A percentile compares a stretch with the other conserved stretches of the same genome.
Evolutionary conservation across 2,888 invertebrate species (phyloP).

Genomic region (Rhodophaea formosa): DNA sequence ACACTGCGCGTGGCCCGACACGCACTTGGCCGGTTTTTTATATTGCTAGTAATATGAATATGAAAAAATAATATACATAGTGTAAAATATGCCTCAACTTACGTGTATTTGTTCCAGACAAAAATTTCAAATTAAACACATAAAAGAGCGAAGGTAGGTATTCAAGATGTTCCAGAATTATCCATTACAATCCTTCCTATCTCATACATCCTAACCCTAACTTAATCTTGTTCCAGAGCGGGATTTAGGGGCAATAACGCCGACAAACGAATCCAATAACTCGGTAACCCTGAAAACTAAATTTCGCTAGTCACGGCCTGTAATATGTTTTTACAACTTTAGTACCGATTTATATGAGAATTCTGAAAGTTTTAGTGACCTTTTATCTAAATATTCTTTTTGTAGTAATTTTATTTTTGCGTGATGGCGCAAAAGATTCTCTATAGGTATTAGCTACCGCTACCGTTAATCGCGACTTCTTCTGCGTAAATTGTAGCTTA

Average conservation of each 20-base stretch:
- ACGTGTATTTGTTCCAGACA: not conserved
- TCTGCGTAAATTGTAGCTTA: no score
- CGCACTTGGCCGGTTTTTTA: no score
- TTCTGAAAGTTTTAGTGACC: not conserved
- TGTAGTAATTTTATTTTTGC: no score
- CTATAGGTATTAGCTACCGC: no score
- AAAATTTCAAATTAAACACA: not conserved
- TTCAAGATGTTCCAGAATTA: not conserved
- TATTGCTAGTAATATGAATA: no score
- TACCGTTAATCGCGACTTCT: no score
- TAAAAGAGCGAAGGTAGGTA: not conserved
- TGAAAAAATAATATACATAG: no score
- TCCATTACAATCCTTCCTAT: not conserved
- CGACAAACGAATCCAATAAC: slow-evolving; percentile 19
- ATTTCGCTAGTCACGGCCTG: not conserved
- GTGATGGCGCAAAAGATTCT: no score
- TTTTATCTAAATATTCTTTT: no score
- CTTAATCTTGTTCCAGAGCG: slow-evolving; percentile 5
- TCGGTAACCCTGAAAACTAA: slow-evolving; percentile 21
- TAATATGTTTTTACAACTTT: slow-evolving; percentile 8
- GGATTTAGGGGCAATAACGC: slow-evolving; percentile 11
- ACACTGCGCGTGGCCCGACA: no score
- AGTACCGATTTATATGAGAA: not conserved
- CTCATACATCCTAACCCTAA: not conserved
- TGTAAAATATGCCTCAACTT: not conserved